Conservation (phyloP, 2,113 vertebrate genomes). For the Vulpes lagopus region DNA sequence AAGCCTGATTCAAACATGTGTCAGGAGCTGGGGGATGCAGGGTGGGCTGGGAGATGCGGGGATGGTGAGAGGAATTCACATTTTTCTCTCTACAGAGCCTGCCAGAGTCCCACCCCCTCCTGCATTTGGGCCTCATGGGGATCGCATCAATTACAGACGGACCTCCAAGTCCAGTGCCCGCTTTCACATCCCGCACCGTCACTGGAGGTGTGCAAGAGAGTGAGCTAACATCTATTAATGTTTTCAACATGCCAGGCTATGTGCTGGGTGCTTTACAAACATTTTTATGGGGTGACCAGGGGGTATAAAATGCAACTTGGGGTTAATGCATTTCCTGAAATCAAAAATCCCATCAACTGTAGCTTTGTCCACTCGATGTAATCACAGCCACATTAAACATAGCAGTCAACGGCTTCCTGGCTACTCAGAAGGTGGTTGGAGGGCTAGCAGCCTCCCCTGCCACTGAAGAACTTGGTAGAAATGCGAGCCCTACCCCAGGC, state of each 20-base stretch:
- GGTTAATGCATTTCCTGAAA: conserved; percentile 65
- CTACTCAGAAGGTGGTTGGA: neutral
- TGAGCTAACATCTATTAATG: conserved; percentile 14
- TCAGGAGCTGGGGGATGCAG: neutral
- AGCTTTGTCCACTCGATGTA: neutral
- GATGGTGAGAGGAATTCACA: conserved; percentile 39
- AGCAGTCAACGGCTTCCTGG: neutral
- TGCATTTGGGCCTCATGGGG: neutral
- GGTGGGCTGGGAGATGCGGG: neutral
- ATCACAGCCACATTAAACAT: neutral
- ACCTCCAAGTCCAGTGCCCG: conserved; percentile 35
- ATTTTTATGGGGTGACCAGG: conserved; percentile 34
- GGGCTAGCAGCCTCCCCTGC: accelerated
- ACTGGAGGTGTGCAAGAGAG: conserved; percentile 50
- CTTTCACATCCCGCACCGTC: neutral
- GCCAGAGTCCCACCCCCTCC: neutral
- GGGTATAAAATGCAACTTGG: conserved; percentile 23
- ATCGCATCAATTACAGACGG: conserved; percentile 68
- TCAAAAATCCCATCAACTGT: conserved; percentile 54
- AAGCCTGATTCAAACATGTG: conserved; percentile 62
- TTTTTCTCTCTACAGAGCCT: conserved; percentile 4
- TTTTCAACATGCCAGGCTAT: neutral
- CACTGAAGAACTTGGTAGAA: neutral
- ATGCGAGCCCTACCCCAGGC: neutral
- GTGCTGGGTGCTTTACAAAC: conserved; percentile 36